A percentile compares a stretch with the other conserved stretches of the same genome.
phyloP scores from a whole-genome alignment of 2,888 invertebrate species.

The Drosophila histrio region DNA sequence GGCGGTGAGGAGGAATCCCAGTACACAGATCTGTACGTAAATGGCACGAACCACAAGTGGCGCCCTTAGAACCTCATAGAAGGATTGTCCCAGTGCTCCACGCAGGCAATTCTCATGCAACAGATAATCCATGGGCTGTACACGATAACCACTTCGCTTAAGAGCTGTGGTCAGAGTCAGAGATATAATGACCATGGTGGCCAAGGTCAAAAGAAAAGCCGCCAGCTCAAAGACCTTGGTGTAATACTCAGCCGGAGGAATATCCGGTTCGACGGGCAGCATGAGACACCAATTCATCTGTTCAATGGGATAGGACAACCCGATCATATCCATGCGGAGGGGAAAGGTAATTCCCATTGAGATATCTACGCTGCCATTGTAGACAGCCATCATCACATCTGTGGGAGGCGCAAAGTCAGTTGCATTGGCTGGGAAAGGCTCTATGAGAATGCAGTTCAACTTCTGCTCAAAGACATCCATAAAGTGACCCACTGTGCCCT shows the following conservation, averaged over 20 bases:
- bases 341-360: constrained; percentile 63
- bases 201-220: constrained; percentile 61
- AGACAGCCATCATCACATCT: constrained; percentile 59
- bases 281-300: constrained; percentile 70
- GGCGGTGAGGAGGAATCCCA: constrained; percentile 78
- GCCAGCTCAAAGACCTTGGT: constrained; percentile 67
- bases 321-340: constrained; percentile 18
- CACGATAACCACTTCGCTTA: constrained; percentile 51
- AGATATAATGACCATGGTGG: constrained; percentile 59
- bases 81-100: constrained; percentile 77
- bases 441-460: constrained; percentile 60
- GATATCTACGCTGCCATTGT: constrained; percentile 70
- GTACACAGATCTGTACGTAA: constrained; percentile 75
- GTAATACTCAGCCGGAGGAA: constrained; percentile 71
- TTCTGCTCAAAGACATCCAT: constrained; percentile 66
- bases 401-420: constrained; percentile 39
- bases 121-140: constrained; percentile 57
- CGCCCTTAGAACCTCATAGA: constrained; percentile 62
- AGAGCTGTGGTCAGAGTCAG: constrained; percentile 59
- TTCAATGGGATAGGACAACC: constrained; percentile 74
- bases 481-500: constrained; percentile 73
- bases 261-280: constrained; percentile 75
- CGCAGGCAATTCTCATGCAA: constrained; percentile 78
- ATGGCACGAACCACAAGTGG: constrained; percentile 66
- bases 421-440: constrained; percentile 48